A percentile compares a stretch with the other conserved stretches of the same genome.
Conservation (phyloP, 2,113 vertebrate species). For the Festucalex cinctus region DNA sequence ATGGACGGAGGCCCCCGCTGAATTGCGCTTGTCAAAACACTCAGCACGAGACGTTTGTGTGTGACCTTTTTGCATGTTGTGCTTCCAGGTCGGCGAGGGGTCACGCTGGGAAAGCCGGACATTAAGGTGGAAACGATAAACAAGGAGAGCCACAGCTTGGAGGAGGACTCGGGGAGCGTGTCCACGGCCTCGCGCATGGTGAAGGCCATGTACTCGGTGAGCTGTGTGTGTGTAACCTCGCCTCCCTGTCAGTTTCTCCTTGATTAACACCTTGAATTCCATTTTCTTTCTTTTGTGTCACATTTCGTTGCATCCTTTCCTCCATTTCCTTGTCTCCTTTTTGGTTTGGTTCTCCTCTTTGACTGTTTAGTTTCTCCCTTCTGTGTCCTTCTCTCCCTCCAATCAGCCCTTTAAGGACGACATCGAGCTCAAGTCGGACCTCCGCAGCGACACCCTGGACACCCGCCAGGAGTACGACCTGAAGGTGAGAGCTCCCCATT, state of each 20-base stretch:
- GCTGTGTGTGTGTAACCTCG: constrained; percentile 52
- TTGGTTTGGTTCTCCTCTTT: constrained; percentile 66
- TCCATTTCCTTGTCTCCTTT: constrained; percentile 45
- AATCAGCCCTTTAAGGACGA: constrained; percentile 94
- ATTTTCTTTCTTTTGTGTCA: constrained; percentile 42
- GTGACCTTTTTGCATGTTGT: constrained; percentile 34
- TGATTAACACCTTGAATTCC: constrained; percentile 54
- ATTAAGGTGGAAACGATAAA: constrained; percentile 98
- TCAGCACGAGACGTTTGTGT: neutral
- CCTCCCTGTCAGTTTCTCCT: constrained; percentile 39
- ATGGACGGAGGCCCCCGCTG: constrained; percentile 17
- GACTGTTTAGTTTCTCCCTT: constrained; percentile 79
- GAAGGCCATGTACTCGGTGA: constrained; percentile 97
- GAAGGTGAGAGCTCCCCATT: constrained; percentile 73
- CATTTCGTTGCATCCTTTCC: constrained; percentile 5
- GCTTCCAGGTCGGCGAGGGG: constrained; percentile 87
- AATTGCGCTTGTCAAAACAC: constrained; percentile 30
- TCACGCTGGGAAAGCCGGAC: constrained; percentile 91
- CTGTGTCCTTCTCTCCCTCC: constrained; percentile 79
- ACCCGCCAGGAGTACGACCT: constrained; percentile 96
- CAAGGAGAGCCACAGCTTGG: constrained; percentile 90
- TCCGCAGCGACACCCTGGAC: constrained; percentile 91
- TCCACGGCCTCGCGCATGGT: constrained; percentile 94
- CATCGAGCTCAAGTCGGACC: constrained; percentile 91
- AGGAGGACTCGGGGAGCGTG: constrained; percentile 89